Evolutionary conservation across 2,113 vertebrate species (phyloP), one percentile per base, ranked within the genome.

Genomic region (Saguinus midas): DNA sequence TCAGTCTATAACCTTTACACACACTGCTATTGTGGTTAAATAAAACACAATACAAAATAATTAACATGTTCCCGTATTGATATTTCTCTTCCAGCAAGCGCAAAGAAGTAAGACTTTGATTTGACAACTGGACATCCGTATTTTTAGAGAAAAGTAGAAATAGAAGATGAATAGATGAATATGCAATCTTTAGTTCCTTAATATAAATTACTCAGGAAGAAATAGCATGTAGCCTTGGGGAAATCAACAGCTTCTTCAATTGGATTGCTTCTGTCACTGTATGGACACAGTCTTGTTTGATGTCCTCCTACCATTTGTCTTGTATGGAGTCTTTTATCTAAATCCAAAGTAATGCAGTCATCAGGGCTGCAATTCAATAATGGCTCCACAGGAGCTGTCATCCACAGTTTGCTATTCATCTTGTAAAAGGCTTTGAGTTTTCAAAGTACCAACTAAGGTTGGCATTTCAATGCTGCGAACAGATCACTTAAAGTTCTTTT

Each of bases 271-370:
- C 99, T 99, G 99, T 99, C 99, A 99, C 99, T 99, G 99, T 98
- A 99, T 99, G 99, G 99, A 99, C 99, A 99, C 98, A 98, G 98
- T 99, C 99, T 99, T 99, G 99, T 99, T 99, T 99, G 99, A 99
- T 99, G 99, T 99, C 98, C 99, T 99, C 98, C 98, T 98, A 99
- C 99, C 99, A 99, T 99, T 99, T 99, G 99, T 99, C 99, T 99
- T 99, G 99, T 99, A 99, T 99, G 98, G 99, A 99, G 99, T 99
- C 99, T 99, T 99, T 99, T 99, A 99, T 99, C 99, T 99, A 99
- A 99, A 99, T 99, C 99, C 99, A 99, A 99, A 99, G 99, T 99
- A 99, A 99, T 99, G 99, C 99, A 99, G 99, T 99, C 99, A 99
- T 99, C 99, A 98, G 98, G 97, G 98, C 99, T 99, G 99, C 99